Percentiles rank a stretch among this genome's conserved stretches.
Conservation (phyloP, 1,140 invertebrate genomes). For the Drosophila orosa region DNA sequence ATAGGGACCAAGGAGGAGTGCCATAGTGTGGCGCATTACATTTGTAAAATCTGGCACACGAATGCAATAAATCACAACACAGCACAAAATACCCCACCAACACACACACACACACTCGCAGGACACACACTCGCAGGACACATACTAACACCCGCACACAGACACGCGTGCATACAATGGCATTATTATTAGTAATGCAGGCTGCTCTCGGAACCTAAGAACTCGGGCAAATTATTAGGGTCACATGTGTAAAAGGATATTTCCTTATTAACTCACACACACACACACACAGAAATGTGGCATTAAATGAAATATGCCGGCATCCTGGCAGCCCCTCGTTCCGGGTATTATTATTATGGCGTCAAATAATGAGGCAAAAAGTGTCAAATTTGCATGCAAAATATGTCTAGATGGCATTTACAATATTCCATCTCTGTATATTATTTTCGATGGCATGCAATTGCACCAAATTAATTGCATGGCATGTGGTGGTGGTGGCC, state of each 20-base stretch:
- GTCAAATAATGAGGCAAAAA: slow-evolving; percentile 79
- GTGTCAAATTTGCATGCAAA: slow-evolving; percentile 80
- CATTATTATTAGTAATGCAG: slow-evolving; percentile 81
- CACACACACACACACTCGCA: slow-evolving; percentile 32
- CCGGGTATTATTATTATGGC: slow-evolving; percentile 70
- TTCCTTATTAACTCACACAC: slow-evolving; percentile 75
- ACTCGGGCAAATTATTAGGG: slow-evolving; percentile 77
- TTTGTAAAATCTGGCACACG: slow-evolving; percentile 83
- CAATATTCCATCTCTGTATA: slow-evolving; percentile 42
- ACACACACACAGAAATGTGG: slow-evolving; percentile 10
- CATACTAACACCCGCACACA: slow-evolving; percentile 14
- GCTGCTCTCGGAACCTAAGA: slow-evolving; percentile 60
- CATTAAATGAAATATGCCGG: slow-evolving; percentile 50
- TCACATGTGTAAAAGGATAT: slow-evolving; percentile 83
- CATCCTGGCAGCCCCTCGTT: slow-evolving; percentile 24
- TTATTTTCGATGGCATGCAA: slow-evolving; percentile 66
- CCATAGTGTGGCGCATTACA: slow-evolving; percentile 73
- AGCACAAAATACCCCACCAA: slow-evolving; percentile 60
- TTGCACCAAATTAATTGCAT: slow-evolving; percentile 73
- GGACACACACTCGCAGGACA: slow-evolving; percentile 9
- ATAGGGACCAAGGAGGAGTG: slow-evolving; percentile 15
- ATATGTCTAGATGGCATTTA: slow-evolving; percentile 61
- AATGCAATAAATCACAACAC: slow-evolving; percentile 82
- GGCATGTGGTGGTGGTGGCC: slow-evolving; percentile 30
- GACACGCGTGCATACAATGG: slow-evolving; percentile 58